Evolutionary conservation across 1,140 invertebrate genomes (phyloP), one percentile per base, ranked within the genome.

Genomic region (Eufriesea mexicana): DNA sequence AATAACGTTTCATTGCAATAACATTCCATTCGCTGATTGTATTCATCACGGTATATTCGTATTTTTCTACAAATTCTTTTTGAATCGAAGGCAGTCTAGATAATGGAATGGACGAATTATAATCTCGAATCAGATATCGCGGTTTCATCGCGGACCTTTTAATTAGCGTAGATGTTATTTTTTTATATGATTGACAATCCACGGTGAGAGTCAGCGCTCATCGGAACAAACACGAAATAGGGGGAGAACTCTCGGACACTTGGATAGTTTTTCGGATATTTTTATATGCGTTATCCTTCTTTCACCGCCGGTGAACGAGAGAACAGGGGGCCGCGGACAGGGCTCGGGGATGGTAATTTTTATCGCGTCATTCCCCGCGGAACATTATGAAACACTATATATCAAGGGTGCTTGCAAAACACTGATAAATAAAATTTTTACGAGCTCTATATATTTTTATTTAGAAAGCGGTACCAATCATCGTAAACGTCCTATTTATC

Each of bases 1-100:
- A 51, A 20, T 79, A 79, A 79, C 76, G 71, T 73, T 73, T 73
- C 35, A 57, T 67, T 75, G 55, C 57, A 62, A 28, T 76, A 82
- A 82, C 79, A 82, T 82, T 76, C 72, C 72, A 82, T 82, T 82
- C 79, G n/a, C 62, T 54, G 79, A 61, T 79, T 61, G 68, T 57
- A 70, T 70, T 79, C 77, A 64, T 79, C 77, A 64, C 23, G 51
- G 42, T 68, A 72, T 62, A 64, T 71, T 80, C 79, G 42, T 76
- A 62, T 82, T 57, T 59, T 64, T 61, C 51, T 67, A 54, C 25
- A 51, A 54, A 73, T 73, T 74, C 57, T 49, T 80, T 51, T 79
- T 8, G 35, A 18, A 49, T 80, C 70, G 59, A 64, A 59, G 78
- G 78, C 78, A 74, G 70, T 61, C 57, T 59, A 57, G 68, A 74